These are phyloP conservation scores for Macroramphosus scolopax DNA, from an alignment of 2,797 vertebrate genomes.

Conservation along the genomic window DNA sequence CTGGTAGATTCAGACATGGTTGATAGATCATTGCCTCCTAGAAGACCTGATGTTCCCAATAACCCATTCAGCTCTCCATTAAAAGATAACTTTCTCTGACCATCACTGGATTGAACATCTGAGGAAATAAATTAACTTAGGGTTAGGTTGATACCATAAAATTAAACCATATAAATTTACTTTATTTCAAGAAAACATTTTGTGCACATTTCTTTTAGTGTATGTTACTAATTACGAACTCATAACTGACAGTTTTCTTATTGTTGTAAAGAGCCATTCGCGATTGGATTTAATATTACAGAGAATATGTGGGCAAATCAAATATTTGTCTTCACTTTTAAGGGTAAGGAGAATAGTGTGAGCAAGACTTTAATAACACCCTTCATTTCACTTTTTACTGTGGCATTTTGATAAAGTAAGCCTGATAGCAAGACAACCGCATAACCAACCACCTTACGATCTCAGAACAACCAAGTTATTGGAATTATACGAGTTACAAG, in stretches of 20 bases:
- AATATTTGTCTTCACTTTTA: background rate
- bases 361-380: background rate
- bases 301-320: background rate
- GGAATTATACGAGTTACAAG: too few species aligned
- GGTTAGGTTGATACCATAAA: background rate
- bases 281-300: background rate
- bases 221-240: too few species aligned
- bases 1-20: slow-evolving; percentile 77
- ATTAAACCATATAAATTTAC: background rate
- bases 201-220: background rate
- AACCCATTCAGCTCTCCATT: slow-evolving; percentile 97
- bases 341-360: background rate
- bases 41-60: slow-evolving; percentile 83
- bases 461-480: background rate
- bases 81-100: slow-evolving; percentile 82
- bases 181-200: background rate
- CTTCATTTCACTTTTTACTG: too few species aligned
- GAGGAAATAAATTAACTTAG: slow-evolving; percentile 10
- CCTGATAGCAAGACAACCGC: too few species aligned
- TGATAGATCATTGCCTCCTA: slow-evolving; percentile 76
- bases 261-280: background rate
- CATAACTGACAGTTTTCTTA: too few species aligned
- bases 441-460: too few species aligned
- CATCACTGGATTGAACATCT: slow-evolving; percentile 79
- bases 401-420: too few species aligned